Evolutionary conservation across 2,888 invertebrate genomes (phyloP), one percentile per base, ranked within the genome.

Genomic region (Agapetus fuscipes): DNA sequence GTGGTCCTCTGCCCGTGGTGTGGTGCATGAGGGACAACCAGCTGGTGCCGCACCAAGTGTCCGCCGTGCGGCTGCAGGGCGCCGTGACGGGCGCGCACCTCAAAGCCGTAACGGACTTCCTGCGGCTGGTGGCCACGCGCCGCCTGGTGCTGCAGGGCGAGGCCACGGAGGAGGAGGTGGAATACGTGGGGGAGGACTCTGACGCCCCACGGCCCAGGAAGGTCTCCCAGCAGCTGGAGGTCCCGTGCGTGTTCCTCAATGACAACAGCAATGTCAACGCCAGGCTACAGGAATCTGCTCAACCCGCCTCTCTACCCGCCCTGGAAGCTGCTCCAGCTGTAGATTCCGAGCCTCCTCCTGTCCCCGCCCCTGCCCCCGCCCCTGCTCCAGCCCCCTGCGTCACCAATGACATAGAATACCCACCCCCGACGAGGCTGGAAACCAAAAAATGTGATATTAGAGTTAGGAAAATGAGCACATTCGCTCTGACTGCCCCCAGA

Each of bases 1-100:
- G 37, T 53, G 56, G 43, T 17, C 64, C 69, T 55, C 52, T 71
- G 62, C 70, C 71, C 62, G 76, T 78, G 53, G 77, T 78, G 58
- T 78, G 77, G 78, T 78, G 77, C 67, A 66, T 74, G 58, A 73
- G 76, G 60, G 75, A 77, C 65, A 75, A 78, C 62, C 73, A 74
- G 58, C 74, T 77, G 68, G 72, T 77, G 57, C 78, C 79, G 50
- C 71, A 78, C 48, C 76, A 78, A 58, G 66, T 79, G 50, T 76
- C 77, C 43, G 77, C 78, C 52, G 77, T 79, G 50, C 66, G 76
- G 51, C 67, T 79, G 52, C 76, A 78, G 58, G 78, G 78, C 45
- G 72, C 72, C 43, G 67, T 78, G 45, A 78, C 78, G 17, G 74
- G 76, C 52, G 76, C 76, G 33, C 78, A 78, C 53, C 76, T 76